phyloP scores from a whole-genome alignment of 2,797 vertebrate species.

The Phoeniculus purpureus region DNA sequence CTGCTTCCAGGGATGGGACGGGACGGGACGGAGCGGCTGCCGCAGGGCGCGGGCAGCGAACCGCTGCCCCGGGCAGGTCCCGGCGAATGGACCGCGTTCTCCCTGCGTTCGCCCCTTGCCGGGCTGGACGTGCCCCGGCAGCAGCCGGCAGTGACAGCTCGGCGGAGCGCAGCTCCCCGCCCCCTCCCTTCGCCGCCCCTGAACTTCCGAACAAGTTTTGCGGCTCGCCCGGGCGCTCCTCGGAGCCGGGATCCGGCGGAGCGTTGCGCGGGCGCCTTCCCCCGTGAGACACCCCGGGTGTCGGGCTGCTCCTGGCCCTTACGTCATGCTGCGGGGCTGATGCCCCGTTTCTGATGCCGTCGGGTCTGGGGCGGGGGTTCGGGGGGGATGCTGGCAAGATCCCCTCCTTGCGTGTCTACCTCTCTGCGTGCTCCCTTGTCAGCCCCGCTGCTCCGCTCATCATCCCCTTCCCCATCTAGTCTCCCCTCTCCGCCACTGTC shows the following conservation, averaged over 20 bases:
- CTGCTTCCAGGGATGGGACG: background rate
- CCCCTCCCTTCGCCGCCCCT: background rate
- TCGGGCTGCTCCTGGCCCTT: slow-evolving; percentile 81
- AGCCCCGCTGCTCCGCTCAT: slow-evolving; percentile 56
- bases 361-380: slow-evolving; percentile 74
- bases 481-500: background rate
- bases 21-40: slow-evolving; percentile 29
- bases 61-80: background rate
- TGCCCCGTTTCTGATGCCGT: slow-evolving; percentile 85
- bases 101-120: background rate
- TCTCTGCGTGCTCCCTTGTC: slow-evolving; percentile 62
- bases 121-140: background rate
- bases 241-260: background rate
- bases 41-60: slow-evolving; percentile 36
- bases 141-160: slow-evolving; percentile 13
- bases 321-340: slow-evolving; percentile 94
- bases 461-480: background rate
- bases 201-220: slow-evolving; percentile 32
- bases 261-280: slow-evolving; percentile 63
- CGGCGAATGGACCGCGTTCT: background rate
- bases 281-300: slow-evolving; percentile 70
- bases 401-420: background rate
- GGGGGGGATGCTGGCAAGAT: slow-evolving; percentile 82
- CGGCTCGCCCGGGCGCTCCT: background rate
- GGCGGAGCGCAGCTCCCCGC: background rate